These are phyloP conservation scores for Sebastes trivittatus DNA, from an alignment of 2,797 vertebrate genomes.

Conservation along the genomic window DNA sequence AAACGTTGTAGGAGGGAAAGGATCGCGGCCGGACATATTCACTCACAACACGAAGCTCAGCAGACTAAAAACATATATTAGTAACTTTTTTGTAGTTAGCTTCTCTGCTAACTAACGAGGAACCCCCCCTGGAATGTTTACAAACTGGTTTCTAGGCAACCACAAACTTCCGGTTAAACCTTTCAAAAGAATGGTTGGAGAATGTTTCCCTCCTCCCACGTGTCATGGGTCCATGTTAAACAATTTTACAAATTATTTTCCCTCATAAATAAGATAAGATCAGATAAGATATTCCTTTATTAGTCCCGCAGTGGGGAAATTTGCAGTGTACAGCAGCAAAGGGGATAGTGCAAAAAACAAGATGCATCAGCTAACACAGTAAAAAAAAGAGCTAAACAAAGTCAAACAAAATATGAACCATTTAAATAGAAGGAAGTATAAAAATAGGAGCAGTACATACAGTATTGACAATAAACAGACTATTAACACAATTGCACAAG, in stretches of 20 bases:
- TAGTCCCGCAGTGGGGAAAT: too few relatives aligned
- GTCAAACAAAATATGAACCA: too few relatives aligned
- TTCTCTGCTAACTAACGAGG: neutral
- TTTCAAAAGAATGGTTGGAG: conserved; percentile 11
- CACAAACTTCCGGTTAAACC: conserved; percentile 13
- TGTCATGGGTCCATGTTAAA: neutral
- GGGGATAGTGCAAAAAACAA: too few relatives aligned
- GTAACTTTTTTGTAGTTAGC: too few relatives aligned
- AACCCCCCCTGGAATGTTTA: neutral
- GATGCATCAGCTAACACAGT: too few relatives aligned
- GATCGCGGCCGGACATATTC: conserved; percentile 70
- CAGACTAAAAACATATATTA: neutral
- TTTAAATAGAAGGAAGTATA: too few relatives aligned
- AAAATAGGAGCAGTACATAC: too few relatives aligned
- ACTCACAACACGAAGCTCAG: neutral
- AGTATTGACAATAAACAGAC: too few relatives aligned
- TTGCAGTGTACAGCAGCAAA: too few relatives aligned
- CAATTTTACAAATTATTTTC: neutral
- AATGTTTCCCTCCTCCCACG: neutral
- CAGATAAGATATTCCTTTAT: too few relatives aligned
- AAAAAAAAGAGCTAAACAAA: too few relatives aligned
- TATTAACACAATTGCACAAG: too few relatives aligned
- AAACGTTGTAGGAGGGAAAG: conserved; percentile 68
- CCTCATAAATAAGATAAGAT: neutral
- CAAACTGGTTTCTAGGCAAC: conserved; percentile 70